Base-by-base conservation (phyloP, 2,888 invertebrate species). In the Polydrusus cervinus region DNA sequence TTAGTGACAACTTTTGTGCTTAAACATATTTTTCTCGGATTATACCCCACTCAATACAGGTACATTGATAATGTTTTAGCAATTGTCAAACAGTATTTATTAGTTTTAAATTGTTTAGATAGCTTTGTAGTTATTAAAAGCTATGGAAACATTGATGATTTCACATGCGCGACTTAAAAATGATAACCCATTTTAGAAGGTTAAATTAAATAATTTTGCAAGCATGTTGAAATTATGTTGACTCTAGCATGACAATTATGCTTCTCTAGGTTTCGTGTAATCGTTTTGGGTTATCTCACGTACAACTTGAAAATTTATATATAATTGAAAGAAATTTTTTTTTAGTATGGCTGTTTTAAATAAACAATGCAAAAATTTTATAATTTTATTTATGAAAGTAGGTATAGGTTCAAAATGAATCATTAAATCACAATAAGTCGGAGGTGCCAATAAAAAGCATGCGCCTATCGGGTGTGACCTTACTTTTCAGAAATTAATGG, bases 1-100 rank as follows among this genome's bases (percentile, higher is more conserved):
- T 60, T 49, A 62, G 74, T 75, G 74, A 70, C 65, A 74, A 64
- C 47, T 60, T 49, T 57, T 60, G 38, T 55, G 38, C 43, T 45
- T 74, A 47, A 43, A 40, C 20, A 25, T 30, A 65, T 43, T 51
- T 34, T n/a, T 55, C n/a, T 53, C 14, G 71, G 71, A 71, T 68
- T 71, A 65, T 20, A 13, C n/a, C 14, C 40, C 10, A n/a, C 5
- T 49, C 16, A 20, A 38, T 49, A 14, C 43, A 70, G 70, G 70
- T 70, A 70, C 9, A 55, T 67, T 43, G 8, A 11, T 6, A 20
- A n/a, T 5, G 30, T 34, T 57, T 45, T 43, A 18, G 8, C 10
- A 47, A n/a, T 20, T 43, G n/a, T 14, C 16, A 20, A 16, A 40
- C 11, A 20, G 14, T 20, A 18, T 20, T 55, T 16, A 47, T 55